Percentiles rank a stretch among this genome's conserved stretches.
phyloP scores from a whole-genome alignment of 2,797 vertebrate genomes.

The Channa striata region DNA sequence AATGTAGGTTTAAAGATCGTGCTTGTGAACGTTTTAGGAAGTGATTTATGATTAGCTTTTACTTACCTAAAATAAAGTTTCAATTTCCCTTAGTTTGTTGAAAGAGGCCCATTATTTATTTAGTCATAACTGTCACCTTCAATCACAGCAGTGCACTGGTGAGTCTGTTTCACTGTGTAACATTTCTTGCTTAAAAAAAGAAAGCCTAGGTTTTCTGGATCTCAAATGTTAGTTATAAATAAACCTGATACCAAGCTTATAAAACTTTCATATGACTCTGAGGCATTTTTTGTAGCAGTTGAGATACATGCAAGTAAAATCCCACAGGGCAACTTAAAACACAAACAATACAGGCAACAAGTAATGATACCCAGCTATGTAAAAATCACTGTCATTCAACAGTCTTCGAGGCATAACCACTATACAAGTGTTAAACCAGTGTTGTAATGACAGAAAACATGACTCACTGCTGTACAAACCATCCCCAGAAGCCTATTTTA shows the following conservation, averaged over 20 bases:
- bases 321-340: not conserved
- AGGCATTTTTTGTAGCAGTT: not conserved
- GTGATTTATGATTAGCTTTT: not conserved
- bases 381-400: not conserved
- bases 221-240: not conserved
- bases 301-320: not conserved
- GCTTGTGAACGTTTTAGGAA: too few relatives aligned
- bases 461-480: not conserved
- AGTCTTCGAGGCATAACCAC: not conserved
- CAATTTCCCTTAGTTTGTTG: not conserved
- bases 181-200: not conserved
- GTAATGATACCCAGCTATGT: not conserved
- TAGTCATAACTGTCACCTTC: too few relatives aligned
- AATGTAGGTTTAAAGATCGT: slow-evolving; percentile 7
- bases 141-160: not conserved
- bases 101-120: not conserved
- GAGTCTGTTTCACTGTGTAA: not conserved
- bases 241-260: slow-evolving; percentile 2
- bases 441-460: not conserved
- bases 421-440: not conserved
- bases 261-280: slow-evolving; percentile 1
- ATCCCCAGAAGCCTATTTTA: not conserved
- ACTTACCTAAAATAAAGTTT: not conserved
- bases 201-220: not conserved
- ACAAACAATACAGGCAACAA: not conserved